Evolutionary conservation across 1,140 invertebrate genomes (phyloP).

Genomic region (Plutomurus gul): DNA sequence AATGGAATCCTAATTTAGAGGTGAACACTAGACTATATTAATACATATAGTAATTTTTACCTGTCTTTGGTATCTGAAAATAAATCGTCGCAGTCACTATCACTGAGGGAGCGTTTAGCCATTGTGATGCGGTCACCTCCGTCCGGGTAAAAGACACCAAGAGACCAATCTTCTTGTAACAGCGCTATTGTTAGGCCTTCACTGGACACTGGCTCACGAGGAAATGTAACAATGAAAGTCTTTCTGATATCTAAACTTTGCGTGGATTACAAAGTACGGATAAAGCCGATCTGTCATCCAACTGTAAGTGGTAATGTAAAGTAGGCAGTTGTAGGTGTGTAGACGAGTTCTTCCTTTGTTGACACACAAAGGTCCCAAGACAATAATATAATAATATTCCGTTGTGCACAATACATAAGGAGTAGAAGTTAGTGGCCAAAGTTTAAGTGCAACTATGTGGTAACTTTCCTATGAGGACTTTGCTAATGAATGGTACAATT

Average conservation of each 20-base stretch:
- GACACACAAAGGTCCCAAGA: conserved; percentile 15
- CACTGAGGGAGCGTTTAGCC: conserved; percentile 51
- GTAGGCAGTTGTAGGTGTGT: neutral
- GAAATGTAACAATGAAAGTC: neutral
- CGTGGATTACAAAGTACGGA: no score
- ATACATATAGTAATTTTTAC: no score
- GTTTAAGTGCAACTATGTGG: no score
- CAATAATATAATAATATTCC: conserved; percentile 15
- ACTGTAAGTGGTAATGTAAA: neutral
- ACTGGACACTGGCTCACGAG: neutral
- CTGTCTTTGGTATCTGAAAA: conserved; percentile 54
- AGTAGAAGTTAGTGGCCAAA: no score
- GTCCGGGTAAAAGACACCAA: neutral
- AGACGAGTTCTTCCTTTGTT: conserved; percentile 21
- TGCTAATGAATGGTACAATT: no score
- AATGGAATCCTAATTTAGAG: no score
- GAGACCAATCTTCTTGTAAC: conserved; percentile 18
- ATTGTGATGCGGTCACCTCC: conserved; percentile 19
- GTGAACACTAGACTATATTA: no score
- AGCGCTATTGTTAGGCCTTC: conserved; percentile 21
- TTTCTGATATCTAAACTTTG: no score
- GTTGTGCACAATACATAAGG: no score
- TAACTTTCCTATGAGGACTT: no score
- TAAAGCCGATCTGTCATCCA: neutral
- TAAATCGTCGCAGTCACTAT: conserved; percentile 53